phyloP scores from a whole-genome alignment of 2,797 vertebrate genomes.

The Manis pentadactyla region DNA sequence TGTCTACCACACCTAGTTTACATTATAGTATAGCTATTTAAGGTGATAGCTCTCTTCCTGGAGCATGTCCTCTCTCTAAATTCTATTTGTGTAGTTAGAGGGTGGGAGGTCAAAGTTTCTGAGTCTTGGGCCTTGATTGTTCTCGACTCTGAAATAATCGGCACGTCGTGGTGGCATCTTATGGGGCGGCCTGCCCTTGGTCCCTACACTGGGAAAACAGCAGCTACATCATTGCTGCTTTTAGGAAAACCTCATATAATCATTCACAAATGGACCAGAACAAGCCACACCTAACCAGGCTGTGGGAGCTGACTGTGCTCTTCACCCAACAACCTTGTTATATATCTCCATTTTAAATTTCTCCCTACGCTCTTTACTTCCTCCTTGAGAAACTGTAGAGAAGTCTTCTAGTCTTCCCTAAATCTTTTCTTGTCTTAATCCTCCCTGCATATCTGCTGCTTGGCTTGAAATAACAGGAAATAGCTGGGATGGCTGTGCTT shows the following conservation, averaged over 20 bases:
- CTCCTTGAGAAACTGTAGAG: not conserved
- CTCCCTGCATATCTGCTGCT: not conserved
- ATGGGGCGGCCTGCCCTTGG: no score
- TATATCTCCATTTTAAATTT: not conserved
- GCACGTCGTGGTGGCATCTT: no score
- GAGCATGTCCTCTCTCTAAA: no score
- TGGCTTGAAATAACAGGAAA: not conserved
- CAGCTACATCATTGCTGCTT: not conserved
- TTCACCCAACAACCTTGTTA: not conserved
- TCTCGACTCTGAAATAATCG: no score
- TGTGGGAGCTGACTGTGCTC: not conserved
- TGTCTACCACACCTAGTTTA: no score
- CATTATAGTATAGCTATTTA: no score
- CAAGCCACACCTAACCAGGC: not conserved
- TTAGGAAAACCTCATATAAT: slow-evolving; percentile 26
- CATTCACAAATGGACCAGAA: not conserved
- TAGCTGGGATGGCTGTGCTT: not conserved
- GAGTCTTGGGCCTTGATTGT: no score
- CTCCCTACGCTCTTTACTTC: not conserved
- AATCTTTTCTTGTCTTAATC: not conserved
- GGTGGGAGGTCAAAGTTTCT: no score
- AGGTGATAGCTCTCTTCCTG: no score
- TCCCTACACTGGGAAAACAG: not conserved
- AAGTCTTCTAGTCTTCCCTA: not conserved
- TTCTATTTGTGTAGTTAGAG: no score